Evolutionary conservation across 2,113 vertebrate species (phyloP).

Genomic region (Erythrocebus patas): DNA sequence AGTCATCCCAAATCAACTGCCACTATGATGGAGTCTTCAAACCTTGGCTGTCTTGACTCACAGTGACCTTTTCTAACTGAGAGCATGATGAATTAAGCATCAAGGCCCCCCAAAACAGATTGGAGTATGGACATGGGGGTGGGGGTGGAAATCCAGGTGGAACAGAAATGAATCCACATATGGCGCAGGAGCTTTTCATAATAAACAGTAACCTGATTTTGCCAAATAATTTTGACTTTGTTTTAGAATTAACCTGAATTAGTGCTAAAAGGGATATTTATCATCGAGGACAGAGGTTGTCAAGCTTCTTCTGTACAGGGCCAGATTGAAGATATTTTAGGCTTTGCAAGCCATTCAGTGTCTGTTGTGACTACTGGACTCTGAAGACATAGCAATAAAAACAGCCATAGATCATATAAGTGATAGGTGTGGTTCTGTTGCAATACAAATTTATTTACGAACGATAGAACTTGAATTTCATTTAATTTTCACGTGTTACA

Average conservation of each 20-base stretch:
- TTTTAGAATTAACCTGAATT: constrained; percentile 26
- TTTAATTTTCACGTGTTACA: not conserved
- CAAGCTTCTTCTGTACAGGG: not conserved
- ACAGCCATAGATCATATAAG: too few relatives aligned
- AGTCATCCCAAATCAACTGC: constrained; percentile 26
- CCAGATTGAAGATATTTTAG: not conserved
- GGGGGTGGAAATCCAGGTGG: not conserved
- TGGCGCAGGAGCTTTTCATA: not conserved
- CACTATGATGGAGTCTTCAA: not conserved
- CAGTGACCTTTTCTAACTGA: not conserved
- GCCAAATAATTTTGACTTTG: constrained; percentile 39
- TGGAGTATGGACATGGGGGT: not conserved
- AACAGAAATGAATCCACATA: not conserved
- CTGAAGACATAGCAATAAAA: not conserved
- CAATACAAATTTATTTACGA: not conserved
- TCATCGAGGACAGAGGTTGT: not conserved
- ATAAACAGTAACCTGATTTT: constrained; percentile 44
- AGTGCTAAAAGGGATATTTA: constrained; percentile 12
- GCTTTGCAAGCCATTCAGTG: not conserved
- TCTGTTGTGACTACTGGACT: not conserved
- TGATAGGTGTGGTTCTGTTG: not conserved
- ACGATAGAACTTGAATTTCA: not conserved
- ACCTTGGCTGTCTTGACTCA: not conserved
- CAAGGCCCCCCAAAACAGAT: not conserved
- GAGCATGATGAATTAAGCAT: constrained; percentile 25